Conservation (phyloP, 1,140 invertebrate species). For the Drosophila fuyamai region DNA sequence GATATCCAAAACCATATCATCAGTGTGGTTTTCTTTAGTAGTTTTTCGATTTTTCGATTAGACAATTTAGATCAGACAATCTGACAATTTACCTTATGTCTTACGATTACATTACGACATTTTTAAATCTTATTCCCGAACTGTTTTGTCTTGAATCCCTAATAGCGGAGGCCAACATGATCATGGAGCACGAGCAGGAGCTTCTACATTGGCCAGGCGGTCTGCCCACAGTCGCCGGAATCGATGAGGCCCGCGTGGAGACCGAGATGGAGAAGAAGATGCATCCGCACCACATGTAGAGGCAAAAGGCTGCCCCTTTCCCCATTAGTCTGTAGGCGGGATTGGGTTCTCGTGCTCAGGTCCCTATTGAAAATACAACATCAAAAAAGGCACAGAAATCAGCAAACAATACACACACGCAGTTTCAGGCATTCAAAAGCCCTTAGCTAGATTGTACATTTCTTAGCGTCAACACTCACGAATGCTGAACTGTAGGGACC, state of each 20-base stretch:
- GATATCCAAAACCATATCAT: no score
- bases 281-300: slow-evolving; percentile 86
- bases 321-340: slow-evolving; percentile 11
- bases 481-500: slow-evolving; percentile 11
- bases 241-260: slow-evolving; percentile 88
- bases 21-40: no score
- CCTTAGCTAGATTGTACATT: slow-evolving; percentile 5
- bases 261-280: slow-evolving; percentile 89
- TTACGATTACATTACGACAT: no score
- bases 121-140: no score
- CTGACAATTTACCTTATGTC: background rate
- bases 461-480: background rate
- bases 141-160: slow-evolving; percentile 10
- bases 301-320: slow-evolving; percentile 21
- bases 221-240: slow-evolving; percentile 88
- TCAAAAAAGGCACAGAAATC: background rate
- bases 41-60: no score
- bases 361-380: background rate
- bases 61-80: no score
- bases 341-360: slow-evolving; percentile 17
- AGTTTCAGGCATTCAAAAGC: background rate
- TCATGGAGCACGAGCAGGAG: slow-evolving; percentile 90
- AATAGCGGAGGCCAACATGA: slow-evolving; percentile 91
- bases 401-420: background rate
- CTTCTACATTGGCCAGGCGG: slow-evolving; percentile 89